These are phyloP conservation scores for Agriopis aurantiaria DNA, from an alignment of 2,888 invertebrate species.

Conservation along the genomic window DNA sequence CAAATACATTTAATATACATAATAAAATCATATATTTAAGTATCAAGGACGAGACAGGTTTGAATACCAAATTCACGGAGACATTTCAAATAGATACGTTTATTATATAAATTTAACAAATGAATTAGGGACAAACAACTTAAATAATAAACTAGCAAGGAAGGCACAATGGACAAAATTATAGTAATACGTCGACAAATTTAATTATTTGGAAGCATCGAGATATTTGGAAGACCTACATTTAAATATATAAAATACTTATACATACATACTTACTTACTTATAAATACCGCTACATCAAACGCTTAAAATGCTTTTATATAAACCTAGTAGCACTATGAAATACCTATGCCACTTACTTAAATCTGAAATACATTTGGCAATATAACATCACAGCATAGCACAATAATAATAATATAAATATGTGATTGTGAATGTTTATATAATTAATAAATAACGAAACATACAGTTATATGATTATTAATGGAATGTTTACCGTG, in stretches of 20 bases:
- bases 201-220: neutral
- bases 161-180: neutral
- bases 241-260: neutral
- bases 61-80: neutral
- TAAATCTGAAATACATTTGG: conserved; percentile 37
- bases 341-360: conserved; percentile 9
- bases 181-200: neutral
- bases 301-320: neutral
- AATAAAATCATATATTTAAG: neutral
- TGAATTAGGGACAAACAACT: conserved; percentile 1
- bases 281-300: neutral
- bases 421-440: conserved; percentile 10
- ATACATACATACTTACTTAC: neutral
- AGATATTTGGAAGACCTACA: neutral
- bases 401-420: conserved; percentile 29
- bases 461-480: neutral
- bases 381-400: conserved; percentile 33
- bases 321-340: neutral
- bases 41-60: conserved; percentile 4
- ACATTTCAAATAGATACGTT: neutral
- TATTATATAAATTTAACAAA: conserved; percentile 1
- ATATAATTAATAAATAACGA: neutral
- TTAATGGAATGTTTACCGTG: no score
- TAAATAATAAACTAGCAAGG: neutral
- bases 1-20: neutral